These are phyloP conservation scores for Triplophysa dalaica DNA, from an alignment of 2,113 vertebrate species.

Conservation along the genomic window DNA sequence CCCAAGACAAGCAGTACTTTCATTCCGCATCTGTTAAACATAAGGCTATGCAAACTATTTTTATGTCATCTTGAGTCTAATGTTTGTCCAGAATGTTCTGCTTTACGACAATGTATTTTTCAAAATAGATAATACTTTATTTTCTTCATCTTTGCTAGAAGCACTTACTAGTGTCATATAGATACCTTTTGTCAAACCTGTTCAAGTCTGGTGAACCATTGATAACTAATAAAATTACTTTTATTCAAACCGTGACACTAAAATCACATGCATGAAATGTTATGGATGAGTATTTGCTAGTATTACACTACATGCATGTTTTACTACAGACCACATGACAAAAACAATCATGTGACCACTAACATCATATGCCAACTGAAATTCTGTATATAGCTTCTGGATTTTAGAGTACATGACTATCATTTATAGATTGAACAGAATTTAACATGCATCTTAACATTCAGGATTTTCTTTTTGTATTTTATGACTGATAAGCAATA, in stretches of 20 bases:
- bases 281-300: background rate
- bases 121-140: background rate
- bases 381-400: background rate
- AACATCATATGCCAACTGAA: background rate
- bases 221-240: background rate
- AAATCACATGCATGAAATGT: background rate
- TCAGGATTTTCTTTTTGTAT: background rate
- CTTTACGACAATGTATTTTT: background rate
- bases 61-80: background rate
- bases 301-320: background rate
- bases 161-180: background rate
- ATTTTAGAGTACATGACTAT: background rate
- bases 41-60: background rate
- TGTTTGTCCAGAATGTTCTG: background rate
- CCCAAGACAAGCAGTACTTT: background rate
- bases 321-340: background rate
- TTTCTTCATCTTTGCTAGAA: background rate
- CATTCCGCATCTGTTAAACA: background rate
- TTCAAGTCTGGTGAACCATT: background rate
- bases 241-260: background rate
- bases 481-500: background rate
- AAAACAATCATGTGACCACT: background rate
- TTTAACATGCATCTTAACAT: background rate
- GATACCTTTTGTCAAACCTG: no score
- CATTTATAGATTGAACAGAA: background rate